Conservation (phyloP, 2,888 invertebrate genomes). For the Ommatoiulus sabulosus region DNA sequence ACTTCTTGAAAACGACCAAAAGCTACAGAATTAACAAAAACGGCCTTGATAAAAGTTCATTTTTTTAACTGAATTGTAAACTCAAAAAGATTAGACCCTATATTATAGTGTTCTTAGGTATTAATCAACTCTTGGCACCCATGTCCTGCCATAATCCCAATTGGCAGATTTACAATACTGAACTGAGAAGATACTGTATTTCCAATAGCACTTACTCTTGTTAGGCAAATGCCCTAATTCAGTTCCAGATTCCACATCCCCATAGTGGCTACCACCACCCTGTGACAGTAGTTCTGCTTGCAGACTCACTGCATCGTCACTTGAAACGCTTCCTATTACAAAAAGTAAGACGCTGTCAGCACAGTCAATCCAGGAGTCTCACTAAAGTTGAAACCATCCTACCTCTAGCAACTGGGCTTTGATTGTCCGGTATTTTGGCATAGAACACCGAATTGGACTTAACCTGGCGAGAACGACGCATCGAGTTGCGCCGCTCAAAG, state of each 20-base stretch:
- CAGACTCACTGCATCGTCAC: slow-evolving; percentile 53
- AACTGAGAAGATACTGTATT: too few species aligned
- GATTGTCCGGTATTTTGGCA: slow-evolving; percentile 53
- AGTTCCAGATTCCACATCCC: slow-evolving; percentile 47
- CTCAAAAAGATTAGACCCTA: too few species aligned
- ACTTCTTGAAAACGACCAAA: too few species aligned
- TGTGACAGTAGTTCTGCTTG: slow-evolving; percentile 50
- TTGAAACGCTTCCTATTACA: slow-evolving; percentile 55
- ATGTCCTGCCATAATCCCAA: too few species aligned
- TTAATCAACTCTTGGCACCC: too few species aligned
- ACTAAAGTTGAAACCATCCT: neutral
- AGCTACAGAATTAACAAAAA: too few species aligned
- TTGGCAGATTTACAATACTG: too few species aligned
- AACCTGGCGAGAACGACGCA: slow-evolving; percentile 39
- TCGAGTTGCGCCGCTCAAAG: slow-evolving; percentile 53
- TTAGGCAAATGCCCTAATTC: neutral
- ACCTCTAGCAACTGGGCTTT: slow-evolving; percentile 39
- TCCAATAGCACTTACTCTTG: neutral
- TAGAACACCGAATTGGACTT: slow-evolving; percentile 57
- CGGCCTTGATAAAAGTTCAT: too few species aligned
- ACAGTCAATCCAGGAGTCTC: neutral
- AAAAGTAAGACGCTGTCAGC: neutral
- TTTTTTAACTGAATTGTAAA: too few species aligned
- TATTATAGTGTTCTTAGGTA: too few species aligned
- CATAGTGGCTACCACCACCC: slow-evolving; percentile 39